Evolutionary conservation across 2,888 invertebrate species (phyloP).

Genomic region (Eristalinus sepulchralis): DNA sequence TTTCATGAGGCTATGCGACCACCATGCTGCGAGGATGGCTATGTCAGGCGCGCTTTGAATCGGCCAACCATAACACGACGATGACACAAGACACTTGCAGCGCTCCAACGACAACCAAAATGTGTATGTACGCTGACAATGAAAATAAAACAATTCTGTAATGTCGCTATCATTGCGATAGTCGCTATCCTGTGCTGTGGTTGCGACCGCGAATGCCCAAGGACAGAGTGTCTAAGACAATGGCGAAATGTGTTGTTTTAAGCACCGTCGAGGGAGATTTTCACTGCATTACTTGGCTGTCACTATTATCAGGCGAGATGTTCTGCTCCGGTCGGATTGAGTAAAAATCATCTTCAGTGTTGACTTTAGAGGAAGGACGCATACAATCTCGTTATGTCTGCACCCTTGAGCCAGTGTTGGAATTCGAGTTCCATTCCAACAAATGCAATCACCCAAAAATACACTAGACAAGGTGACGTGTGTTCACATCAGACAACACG

Average conservation of each 20-base stretch:
- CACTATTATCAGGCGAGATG: neutral
- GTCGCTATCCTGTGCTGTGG: neutral
- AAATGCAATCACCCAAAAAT: too few relatives aligned
- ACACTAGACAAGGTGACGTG: neutral
- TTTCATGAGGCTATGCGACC: neutral
- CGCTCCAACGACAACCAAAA: neutral
- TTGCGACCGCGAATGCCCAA: neutral
- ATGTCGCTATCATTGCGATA: neutral
- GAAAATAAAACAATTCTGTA: conserved; percentile 11
- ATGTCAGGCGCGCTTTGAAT: conserved; percentile 21
- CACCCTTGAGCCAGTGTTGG: too few relatives aligned
- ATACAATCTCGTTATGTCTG: too few relatives aligned
- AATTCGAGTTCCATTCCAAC: too few relatives aligned
- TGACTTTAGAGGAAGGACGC: too few relatives aligned
- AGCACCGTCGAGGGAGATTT: neutral
- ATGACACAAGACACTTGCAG: conserved; percentile 27
- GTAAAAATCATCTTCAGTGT: neutral
- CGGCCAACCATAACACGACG: conserved; percentile 15
- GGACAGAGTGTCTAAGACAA: neutral
- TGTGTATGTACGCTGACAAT: conserved; percentile 11
- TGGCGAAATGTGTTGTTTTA: neutral
- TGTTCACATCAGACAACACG: neutral
- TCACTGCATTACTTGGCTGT: neutral
- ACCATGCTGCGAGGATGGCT: neutral
- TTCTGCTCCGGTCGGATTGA: neutral